Percentiles rank a stretch among this genome's conserved stretches.
Evolutionary conservation across 2,888 invertebrate genomes (phyloP).

Genomic region (Thysanoteuthis rhombus): DNA sequence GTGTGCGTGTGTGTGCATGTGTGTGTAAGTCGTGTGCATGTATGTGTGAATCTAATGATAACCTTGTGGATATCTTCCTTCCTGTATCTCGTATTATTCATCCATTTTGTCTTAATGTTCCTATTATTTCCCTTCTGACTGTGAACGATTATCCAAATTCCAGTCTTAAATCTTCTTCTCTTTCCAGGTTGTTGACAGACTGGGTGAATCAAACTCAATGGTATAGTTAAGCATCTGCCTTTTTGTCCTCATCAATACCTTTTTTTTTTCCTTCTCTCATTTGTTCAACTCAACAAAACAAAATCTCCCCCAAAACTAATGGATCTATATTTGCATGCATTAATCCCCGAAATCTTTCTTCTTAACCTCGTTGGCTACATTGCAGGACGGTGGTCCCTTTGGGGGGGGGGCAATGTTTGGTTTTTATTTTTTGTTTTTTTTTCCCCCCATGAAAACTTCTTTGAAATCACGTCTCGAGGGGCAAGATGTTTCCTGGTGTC

Average conservation of each 20-base stretch:
- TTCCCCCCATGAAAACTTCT: too few relatives aligned
- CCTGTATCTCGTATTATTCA: too few relatives aligned
- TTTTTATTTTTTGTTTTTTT: too few relatives aligned
- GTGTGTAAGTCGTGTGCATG: too few relatives aligned
- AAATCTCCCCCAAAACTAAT: neutral
- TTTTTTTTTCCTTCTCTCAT: neutral
- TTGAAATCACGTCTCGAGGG: neutral
- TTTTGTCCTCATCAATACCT: neutral
- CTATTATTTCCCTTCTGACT: too few relatives aligned
- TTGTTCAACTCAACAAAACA: neutral
- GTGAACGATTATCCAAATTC: neutral
- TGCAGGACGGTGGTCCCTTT: neutral
- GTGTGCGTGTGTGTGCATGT: too few relatives aligned
- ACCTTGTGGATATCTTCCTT: too few relatives aligned
- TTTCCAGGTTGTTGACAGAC: conserved; percentile 61
- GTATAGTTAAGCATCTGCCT: conserved; percentile 49
- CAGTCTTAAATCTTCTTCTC: conserved; percentile 30
- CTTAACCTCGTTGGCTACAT: neutral
- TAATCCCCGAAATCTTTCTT: neutral
- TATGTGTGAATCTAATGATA: too few relatives aligned
- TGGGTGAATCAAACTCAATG: conserved; percentile 65
- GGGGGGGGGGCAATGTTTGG: neutral
- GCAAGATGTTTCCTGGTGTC: neutral
- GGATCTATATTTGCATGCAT: neutral
- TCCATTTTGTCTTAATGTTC: too few relatives aligned